A percentile compares a stretch with the other conserved stretches of the same genome.
phyloP scores from a whole-genome alignment of 2,888 invertebrate species.

The Brenthis daphne region DNA sequence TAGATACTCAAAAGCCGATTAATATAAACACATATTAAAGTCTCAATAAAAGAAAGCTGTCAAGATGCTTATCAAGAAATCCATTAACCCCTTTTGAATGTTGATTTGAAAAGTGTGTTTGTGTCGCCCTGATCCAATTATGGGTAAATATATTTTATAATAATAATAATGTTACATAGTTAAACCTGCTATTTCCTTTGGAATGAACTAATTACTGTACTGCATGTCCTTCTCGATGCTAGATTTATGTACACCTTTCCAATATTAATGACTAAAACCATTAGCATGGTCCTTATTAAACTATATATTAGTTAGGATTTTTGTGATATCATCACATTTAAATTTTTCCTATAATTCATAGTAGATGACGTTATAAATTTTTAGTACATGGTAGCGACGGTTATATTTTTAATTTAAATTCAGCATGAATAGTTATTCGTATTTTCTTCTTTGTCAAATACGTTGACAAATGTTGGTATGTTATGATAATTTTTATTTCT shows the following conservation, averaged over 20 bases:
- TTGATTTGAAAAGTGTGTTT: constrained; percentile 73
- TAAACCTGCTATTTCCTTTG: constrained; percentile 73
- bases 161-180: constrained; percentile 72
- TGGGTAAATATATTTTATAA: constrained; percentile 80
- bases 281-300: constrained; percentile 65
- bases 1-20: constrained; percentile 14
- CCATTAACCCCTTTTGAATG: constrained; percentile 62
- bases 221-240: constrained; percentile 65
- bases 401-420: constrained; percentile 16
- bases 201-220: constrained; percentile 75
- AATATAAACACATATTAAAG: constrained; percentile 21
- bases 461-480: constrained; percentile 15
- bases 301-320: constrained; percentile 25
- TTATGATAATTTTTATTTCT: constrained; percentile 13
- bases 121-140: constrained; percentile 77
- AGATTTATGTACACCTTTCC: constrained; percentile 64
- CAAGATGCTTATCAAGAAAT: constrained; percentile 79
- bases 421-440: constrained; percentile 18
- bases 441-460: constrained; percentile 12
- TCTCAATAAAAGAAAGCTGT: constrained; percentile 64
- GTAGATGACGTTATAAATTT: constrained; percentile 20
- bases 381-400: constrained; percentile 24
- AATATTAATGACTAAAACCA: constrained; percentile 51
- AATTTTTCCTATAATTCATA: constrained; percentile 24
- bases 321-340: constrained; percentile 18